phyloP scores from a whole-genome alignment of 2,113 vertebrate species.

The Phodopus roborovskii region DNA sequence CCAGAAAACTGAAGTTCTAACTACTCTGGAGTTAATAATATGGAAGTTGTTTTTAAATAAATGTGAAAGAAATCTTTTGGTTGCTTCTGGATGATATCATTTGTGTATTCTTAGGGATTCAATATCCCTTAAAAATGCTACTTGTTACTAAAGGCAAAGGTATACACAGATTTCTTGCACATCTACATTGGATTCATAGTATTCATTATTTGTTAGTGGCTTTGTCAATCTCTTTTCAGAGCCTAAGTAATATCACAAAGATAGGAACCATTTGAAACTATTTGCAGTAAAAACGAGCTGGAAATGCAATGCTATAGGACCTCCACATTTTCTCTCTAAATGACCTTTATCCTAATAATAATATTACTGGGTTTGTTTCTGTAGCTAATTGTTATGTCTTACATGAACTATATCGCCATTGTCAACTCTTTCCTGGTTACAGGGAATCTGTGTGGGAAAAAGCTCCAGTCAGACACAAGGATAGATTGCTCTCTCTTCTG shows the following conservation, averaged over 20 bases:
- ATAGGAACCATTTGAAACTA: conserved; percentile 37
- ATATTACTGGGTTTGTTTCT: not conserved
- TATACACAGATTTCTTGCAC: not conserved
- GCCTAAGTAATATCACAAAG: not conserved
- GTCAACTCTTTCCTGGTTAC: conserved; percentile 5
- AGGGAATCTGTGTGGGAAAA: conserved; percentile 35
- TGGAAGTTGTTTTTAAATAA: not conserved
- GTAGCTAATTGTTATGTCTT: not conserved
- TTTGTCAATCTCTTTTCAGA: conserved; percentile 39
- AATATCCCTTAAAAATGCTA: conserved; percentile 11
- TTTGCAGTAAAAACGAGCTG: not conserved
- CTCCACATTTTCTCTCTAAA: not conserved
- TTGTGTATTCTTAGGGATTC: not conserved
- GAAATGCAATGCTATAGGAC: not conserved
- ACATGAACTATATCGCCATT: not conserved
- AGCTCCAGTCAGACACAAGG: conserved; percentile 29
- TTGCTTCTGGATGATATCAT: not conserved
- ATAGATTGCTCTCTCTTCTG: conserved; percentile 48
- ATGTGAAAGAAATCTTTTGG: not conserved
- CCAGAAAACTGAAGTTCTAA: not conserved
- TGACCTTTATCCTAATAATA: not conserved
- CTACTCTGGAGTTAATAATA: not conserved
- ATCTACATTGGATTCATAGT: not conserved
- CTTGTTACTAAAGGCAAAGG: not conserved
- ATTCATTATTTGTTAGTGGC: conserved; percentile 23